These are phyloP conservation scores for Drosophila colorata DNA, from an alignment of 2,888 invertebrate species.

Conservation along the genomic window DNA sequence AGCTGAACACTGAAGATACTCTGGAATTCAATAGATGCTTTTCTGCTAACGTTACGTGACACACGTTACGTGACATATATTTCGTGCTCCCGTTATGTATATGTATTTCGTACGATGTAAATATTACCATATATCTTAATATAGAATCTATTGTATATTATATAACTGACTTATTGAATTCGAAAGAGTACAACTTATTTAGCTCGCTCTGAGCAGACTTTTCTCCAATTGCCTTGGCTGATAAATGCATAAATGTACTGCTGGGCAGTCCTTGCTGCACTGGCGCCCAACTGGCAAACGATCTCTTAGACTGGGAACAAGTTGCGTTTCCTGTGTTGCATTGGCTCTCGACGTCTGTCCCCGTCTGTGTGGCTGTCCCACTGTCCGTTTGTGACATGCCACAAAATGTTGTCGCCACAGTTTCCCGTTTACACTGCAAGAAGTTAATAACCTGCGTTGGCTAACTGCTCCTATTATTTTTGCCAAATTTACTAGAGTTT, in stretches of 20 bases:
- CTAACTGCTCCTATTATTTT: too few relatives aligned
- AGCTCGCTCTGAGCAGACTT: neutral
- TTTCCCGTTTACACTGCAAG: conserved; percentile 44
- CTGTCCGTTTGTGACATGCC: conserved; percentile 50
- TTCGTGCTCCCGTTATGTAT: too few relatives aligned
- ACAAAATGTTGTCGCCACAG: conserved; percentile 64
- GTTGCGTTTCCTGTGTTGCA: conserved; percentile 52
- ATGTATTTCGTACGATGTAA: too few relatives aligned
- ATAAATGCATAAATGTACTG: neutral
- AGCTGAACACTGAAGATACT: too few relatives aligned
- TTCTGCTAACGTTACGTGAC: neutral
- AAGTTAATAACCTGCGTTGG: conserved; percentile 10
- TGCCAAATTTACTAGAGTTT: neutral
- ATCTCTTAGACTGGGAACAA: conserved; percentile 36
- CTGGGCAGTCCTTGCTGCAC: conserved; percentile 4
- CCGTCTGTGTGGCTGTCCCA: conserved; percentile 7
- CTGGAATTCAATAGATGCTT: too few relatives aligned
- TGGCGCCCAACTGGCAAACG: conserved; percentile 48
- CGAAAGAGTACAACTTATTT: neutral
- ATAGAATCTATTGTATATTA: too few relatives aligned
- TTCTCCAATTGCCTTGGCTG: neutral
- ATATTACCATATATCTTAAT: too few relatives aligned
- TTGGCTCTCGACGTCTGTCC: neutral
- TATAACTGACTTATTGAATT: neutral
- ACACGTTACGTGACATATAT: neutral